phyloP scores from a whole-genome alignment of 2,888 invertebrate species.

The Ormia ochracea region DNA sequence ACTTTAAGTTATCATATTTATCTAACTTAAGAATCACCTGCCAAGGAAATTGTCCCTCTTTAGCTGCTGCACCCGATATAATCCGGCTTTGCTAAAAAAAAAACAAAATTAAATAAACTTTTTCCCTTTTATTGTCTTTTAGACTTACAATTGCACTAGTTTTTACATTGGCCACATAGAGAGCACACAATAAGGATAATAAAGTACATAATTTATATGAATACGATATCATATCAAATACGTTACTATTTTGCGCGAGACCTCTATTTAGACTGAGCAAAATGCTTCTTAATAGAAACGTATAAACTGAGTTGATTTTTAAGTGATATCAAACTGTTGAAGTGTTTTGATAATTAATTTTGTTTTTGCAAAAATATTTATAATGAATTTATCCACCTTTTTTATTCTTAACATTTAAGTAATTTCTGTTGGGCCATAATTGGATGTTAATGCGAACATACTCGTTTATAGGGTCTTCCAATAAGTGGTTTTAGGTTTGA shows the following conservation, averaged over 20 bases:
- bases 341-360: slow-evolving; percentile 48
- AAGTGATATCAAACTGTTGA: slow-evolving; percentile 17
- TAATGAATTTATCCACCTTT: slow-evolving; percentile 1
- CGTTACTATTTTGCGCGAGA: slow-evolving; percentile 4
- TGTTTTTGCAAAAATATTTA: neutral
- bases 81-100: slow-evolving; percentile 68
- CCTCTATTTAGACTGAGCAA: slow-evolving; percentile 1
- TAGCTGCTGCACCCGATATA: slow-evolving; percentile 68
- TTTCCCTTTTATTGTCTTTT: neutral
- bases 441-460: too few relatives aligned
- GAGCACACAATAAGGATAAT: slow-evolving; percentile 8
- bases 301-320: slow-evolving; percentile 10
- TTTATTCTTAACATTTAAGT: neutral
- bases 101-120: neutral
- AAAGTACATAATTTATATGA: neutral
- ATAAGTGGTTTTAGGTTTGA: too few relatives aligned
- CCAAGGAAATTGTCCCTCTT: slow-evolving; percentile 72
- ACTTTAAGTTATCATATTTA: slow-evolving; percentile 68
- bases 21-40: slow-evolving; percentile 72
- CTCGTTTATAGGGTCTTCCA: too few relatives aligned
- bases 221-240: slow-evolving; percentile 8
- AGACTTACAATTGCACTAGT: slow-evolving; percentile 38
- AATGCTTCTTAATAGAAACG: neutral
- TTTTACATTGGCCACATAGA: slow-evolving; percentile 2
- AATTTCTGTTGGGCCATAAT: too few relatives aligned